These are phyloP conservation scores for Sebastes matsubarae DNA, from an alignment of 2,797 vertebrate species.

Conservation along the genomic window DNA sequence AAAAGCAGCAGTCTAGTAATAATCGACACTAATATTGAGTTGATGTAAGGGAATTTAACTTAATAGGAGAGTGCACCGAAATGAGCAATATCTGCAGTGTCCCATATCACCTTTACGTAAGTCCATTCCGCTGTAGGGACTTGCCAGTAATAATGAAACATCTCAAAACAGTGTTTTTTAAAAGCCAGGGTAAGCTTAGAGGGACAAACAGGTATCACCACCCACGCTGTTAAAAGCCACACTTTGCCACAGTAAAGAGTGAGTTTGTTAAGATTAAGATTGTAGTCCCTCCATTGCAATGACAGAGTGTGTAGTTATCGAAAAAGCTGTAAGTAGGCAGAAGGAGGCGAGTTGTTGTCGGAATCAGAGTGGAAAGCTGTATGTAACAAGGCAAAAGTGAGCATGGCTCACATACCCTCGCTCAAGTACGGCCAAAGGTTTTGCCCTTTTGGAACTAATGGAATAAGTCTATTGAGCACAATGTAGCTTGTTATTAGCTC, in stretches of 20 bases:
- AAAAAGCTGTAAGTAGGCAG: not conserved
- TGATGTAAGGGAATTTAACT: not conserved
- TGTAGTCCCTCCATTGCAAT: not conserved
- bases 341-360: not conserved
- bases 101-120: not conserved
- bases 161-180: conserved; percentile 6
- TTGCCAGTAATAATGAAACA: conserved; percentile 16
- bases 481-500: too few species aligned
- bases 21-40: not conserved
- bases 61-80: not conserved
- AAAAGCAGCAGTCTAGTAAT: not conserved
- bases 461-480: too few species aligned
- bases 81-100: not conserved
- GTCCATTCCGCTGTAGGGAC: not conserved
- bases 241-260: not conserved
- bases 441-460: too few species aligned
- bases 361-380: not conserved
- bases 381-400: not conserved
- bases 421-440: too few species aligned
- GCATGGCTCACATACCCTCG: too few species aligned
- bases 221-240: not conserved
- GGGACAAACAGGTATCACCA: not conserved
- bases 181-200: not conserved
- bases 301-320: not conserved
- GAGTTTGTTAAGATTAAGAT: conserved; percentile 5